Percentiles rank a stretch among this genome's conserved stretches.
These are phyloP conservation scores for Drosophila equinoxialis DNA, from an alignment of 1,140 invertebrate genomes.

Conservation along the genomic window DNA sequence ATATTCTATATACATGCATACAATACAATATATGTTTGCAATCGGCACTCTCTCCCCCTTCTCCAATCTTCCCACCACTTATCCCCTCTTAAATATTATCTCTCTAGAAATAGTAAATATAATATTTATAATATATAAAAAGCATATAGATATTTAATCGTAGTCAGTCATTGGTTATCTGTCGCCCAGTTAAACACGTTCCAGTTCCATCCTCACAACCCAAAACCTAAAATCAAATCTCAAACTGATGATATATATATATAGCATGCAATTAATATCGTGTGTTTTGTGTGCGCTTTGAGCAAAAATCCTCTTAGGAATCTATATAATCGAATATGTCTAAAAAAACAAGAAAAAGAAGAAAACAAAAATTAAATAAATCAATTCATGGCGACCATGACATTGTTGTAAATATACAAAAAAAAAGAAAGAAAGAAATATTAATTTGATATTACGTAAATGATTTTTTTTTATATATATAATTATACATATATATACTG, in stretches of 20 bases:
- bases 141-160: conserved; percentile 22
- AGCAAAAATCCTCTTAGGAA: conserved; percentile 26
- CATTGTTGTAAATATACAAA: conserved; percentile 30
- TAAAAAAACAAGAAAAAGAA: too few relatives aligned
- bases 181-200: conserved; percentile 62
- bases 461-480: conserved; percentile 37
- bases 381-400: conserved; percentile 10
- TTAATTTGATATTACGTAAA: conserved; percentile 4
- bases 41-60: not conserved
- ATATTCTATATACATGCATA: conserved; percentile 7
- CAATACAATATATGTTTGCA: conserved; percentile 16
- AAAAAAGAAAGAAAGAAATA: conserved; percentile 23
- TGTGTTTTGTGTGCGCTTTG: conserved; percentile 35
- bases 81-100: conserved; percentile 4
- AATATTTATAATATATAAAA: conserved; percentile 32
- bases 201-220: conserved; percentile 44
- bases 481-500: conserved; percentile 19
- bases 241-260: conserved; percentile 4
- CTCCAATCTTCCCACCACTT: not conserved
- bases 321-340: conserved; percentile 22
- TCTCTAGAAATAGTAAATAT: not conserved
- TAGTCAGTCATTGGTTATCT: conserved; percentile 38
- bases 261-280: conserved; percentile 31
- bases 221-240: not conserved
- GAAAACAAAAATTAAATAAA: not conserved